Evolutionary conservation across 1,140 invertebrate genomes (phyloP).

Genomic region (Drosophila funebris): DNA sequence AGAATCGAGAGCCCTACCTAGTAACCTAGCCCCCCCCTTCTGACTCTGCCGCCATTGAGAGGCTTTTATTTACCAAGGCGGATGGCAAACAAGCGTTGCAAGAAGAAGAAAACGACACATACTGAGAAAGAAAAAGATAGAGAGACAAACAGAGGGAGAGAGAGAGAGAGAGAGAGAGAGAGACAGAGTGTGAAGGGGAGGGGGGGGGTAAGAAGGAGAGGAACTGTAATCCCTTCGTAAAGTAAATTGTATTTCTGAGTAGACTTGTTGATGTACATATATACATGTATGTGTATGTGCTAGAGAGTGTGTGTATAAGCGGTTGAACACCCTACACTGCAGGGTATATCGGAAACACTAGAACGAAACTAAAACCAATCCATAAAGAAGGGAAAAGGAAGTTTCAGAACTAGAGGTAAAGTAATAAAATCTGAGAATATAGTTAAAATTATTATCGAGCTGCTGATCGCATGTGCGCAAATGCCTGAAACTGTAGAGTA

Average conservation of each 20-base stretch:
- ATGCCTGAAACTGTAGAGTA: conserved; percentile 11
- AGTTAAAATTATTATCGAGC: not conserved
- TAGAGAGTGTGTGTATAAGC: conserved; percentile 10
- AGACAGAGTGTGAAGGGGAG: not conserved
- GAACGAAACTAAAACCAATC: not conserved
- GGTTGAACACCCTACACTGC: conserved; percentile 13
- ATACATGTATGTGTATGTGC: conserved; percentile 8
- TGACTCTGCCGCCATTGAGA: conserved; percentile 29
- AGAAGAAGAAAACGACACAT: conserved; percentile 29
- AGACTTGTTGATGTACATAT: conserved; percentile 72
- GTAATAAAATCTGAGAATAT: no score
- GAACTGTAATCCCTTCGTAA: conserved; percentile 71
- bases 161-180: conserved; percentile 7
- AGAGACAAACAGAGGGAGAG: not conserved
- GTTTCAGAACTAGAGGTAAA: no score
- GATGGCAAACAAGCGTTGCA: conserved; percentile 68
- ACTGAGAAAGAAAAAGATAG: conserved; percentile 30
- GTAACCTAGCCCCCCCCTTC: not conserved
- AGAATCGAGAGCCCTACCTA: conserved; percentile 23
- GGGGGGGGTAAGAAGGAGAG: not conserved
- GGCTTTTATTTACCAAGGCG: conserved; percentile 75
- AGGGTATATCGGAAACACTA: conserved; percentile 1
- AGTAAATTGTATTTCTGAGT: conserved; percentile 78
- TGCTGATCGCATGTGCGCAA: not conserved
- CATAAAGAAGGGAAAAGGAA: not conserved